Percentiles rank a stretch among this genome's conserved stretches.
Conservation (phyloP, 2,113 vertebrate genomes). For the Alligator mississippiensis region DNA sequence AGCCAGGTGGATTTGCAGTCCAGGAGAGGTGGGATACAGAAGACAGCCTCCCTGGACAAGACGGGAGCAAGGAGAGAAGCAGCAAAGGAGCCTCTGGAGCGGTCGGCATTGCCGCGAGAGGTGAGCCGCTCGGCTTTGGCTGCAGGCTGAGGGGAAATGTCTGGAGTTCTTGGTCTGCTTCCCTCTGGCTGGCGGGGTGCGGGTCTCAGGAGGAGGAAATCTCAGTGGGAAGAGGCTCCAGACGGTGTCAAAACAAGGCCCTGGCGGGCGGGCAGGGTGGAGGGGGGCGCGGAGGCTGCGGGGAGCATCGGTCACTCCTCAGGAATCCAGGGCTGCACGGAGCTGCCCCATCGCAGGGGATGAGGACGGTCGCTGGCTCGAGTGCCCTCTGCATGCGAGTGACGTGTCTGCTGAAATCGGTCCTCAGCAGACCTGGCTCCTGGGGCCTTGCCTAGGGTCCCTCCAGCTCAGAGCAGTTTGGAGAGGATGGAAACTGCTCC, state of each 20-base stretch:
- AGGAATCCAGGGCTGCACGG: no score
- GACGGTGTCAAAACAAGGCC: background rate
- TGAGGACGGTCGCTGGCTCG: no score
- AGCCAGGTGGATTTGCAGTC: background rate
- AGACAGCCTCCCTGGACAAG: background rate
- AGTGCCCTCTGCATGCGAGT: no score
- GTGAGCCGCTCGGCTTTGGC: background rate
- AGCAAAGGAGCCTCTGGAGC: background rate
- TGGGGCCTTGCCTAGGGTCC: no score
- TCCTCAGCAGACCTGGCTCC: no score
- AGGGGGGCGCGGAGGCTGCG: background rate
- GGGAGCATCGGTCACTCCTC: no score
- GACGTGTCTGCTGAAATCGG: no score
- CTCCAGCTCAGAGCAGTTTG: no score
- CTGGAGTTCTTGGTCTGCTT: background rate
- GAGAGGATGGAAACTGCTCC: no score
- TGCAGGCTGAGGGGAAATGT: background rate
- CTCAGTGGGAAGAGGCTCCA: background rate
- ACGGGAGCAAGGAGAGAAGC: background rate
- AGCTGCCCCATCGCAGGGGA: no score
- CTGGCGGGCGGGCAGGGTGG: background rate
- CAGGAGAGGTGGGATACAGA: no score
- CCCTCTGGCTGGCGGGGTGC: background rate
- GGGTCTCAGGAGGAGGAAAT: background rate
- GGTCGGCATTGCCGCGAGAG: background rate